These are phyloP conservation scores for Pocillopora grandis DNA, from an alignment of 92 coral and sea anemone species.

Conservation along the genomic window DNA sequence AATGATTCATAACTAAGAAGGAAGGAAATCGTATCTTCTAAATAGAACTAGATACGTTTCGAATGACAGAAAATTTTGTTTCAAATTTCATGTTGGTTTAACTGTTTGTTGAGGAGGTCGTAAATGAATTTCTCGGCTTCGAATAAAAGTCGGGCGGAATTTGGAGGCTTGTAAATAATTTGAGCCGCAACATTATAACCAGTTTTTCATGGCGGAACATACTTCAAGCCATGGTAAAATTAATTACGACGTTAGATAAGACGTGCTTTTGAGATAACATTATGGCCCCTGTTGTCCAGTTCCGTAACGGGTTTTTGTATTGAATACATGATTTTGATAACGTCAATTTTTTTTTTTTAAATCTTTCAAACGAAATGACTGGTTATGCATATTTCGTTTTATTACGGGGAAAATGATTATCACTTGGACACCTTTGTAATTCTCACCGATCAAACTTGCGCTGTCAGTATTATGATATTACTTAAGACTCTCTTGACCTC, in stretches of 20 bases:
- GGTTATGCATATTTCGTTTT: constrained; percentile 26
- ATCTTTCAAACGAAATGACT: constrained; percentile 12
- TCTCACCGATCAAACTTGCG: constrained; percentile 28
- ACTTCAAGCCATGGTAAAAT: constrained; percentile 2
- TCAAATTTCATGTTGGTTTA: background rate
- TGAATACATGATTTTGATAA: constrained; percentile 35
- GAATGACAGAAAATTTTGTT: background rate
- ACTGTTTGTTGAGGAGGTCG: background rate
- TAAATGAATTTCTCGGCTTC: background rate
- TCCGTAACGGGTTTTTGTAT: constrained; percentile 48
- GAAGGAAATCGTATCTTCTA: constrained; percentile 36
- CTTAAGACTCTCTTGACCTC: constrained; percentile 1
- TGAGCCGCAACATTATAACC: constrained; percentile 23
- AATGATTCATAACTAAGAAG: constrained; percentile 39
- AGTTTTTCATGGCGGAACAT: constrained; percentile 1
- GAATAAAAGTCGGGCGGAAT: background rate
- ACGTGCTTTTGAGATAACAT: constrained; percentile 9
- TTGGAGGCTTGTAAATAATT: background rate
- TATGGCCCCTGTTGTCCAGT: constrained; percentile 11
- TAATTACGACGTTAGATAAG: constrained; percentile 26
- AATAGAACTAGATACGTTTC: background rate
- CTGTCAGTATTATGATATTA: background rate
- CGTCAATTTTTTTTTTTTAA: constrained; percentile 1
- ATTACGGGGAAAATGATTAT: constrained; percentile 20
- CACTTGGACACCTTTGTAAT: constrained; percentile 9